Evolutionary conservation across 1,140 invertebrate genomes (phyloP).

Genomic region (Lamellibrachia luymesi): DNA sequence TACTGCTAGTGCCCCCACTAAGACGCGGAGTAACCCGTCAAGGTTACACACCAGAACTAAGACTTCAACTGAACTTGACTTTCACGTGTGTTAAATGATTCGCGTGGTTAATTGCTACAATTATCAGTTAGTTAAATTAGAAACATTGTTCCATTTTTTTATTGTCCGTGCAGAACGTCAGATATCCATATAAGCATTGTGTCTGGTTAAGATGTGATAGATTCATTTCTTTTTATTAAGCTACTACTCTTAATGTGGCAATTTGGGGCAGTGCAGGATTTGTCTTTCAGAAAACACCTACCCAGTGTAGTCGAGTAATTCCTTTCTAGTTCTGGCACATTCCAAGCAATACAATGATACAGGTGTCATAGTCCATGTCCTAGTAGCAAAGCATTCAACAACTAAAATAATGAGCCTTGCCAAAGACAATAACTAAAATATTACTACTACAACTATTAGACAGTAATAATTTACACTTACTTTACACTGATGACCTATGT

Average conservation of each 20-base stretch:
- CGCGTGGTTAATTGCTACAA: background rate
- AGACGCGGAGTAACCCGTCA: background rate
- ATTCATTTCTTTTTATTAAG: background rate
- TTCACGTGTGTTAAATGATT: background rate
- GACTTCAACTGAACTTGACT: background rate
- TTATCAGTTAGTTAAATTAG: background rate
- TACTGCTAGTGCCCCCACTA: background rate
- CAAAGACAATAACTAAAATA: no score
- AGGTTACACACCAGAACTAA: background rate
- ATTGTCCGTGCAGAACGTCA: background rate
- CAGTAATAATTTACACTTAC: no score
- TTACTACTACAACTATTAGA: no score
- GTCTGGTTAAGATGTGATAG: background rate
- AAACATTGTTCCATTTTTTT: background rate
- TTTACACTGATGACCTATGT: no score
- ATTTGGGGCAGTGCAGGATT: background rate
- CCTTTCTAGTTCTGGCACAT: no score
- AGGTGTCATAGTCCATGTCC: no score
- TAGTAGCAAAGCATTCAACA: no score
- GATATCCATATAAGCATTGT: background rate
- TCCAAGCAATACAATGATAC: no score
- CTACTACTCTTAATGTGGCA: background rate
- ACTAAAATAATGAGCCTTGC: no score
- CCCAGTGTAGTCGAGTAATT: no score
- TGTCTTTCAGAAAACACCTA: background rate